Conservation (phyloP, 2,888 invertebrate genomes). For the Calliphora vomitoria region DNA sequence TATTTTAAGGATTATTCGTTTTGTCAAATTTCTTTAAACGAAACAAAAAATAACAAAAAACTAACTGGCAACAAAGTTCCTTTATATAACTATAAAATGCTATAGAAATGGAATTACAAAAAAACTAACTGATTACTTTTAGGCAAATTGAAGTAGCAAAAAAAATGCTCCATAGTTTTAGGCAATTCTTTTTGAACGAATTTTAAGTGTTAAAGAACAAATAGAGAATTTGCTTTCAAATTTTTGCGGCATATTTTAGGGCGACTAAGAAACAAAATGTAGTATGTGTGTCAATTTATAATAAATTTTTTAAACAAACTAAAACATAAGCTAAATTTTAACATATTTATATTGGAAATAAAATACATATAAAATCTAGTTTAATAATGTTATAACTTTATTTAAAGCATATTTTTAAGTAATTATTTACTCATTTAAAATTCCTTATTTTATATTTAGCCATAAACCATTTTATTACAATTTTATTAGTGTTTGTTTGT, state of each 20-base stretch:
- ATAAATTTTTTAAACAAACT: no score
- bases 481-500: background rate
- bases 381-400: no score
- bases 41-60: background rate
- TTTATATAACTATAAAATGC: background rate
- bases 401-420: background rate
- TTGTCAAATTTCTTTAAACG: background rate
- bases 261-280: no score
- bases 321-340: no score
- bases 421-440: background rate
- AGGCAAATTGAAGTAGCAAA: background rate
- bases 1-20: constrained; percentile 34
- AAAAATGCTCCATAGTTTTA: background rate
- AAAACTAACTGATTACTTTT: background rate
- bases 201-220: background rate
- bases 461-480: background rate
- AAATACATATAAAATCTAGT: no score
- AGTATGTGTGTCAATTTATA: no score
- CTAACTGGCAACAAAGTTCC: background rate
- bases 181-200: background rate
- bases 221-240: no score
- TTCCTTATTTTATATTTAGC: background rate
- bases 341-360: no score
- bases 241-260: no score
- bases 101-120: background rate